Percentiles rank a stretch among this genome's conserved stretches.
Conservation (phyloP, 2,888 invertebrate species). For the Galerucella pusilla region DNA sequence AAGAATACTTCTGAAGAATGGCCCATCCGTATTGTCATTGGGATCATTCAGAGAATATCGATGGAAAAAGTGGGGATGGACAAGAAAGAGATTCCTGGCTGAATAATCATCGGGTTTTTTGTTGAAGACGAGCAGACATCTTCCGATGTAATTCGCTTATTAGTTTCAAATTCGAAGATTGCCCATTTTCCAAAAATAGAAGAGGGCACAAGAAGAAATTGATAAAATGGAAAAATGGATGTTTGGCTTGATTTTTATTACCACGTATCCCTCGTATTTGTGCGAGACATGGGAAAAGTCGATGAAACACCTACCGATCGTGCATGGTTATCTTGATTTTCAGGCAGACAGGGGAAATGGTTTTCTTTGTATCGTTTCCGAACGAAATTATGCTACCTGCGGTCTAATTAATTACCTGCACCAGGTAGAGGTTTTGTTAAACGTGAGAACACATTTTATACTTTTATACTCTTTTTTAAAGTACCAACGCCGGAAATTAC, state of each 20-base stretch:
- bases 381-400: constrained; percentile 27
- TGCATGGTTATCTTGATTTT: constrained; percentile 47
- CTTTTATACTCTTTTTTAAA: background rate
- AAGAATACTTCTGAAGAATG: too few species aligned
- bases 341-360: constrained; percentile 36
- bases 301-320: constrained; percentile 52
- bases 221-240: too few species aligned
- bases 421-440: constrained; percentile 28
- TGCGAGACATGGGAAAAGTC: constrained; percentile 57
- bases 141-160: too few species aligned
- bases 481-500: constrained; percentile 13
- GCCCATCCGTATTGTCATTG: too few species aligned
- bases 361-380: constrained; percentile 38
- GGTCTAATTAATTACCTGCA: constrained; percentile 32
- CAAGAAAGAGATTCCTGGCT: too few species aligned
- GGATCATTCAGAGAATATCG: too few species aligned
- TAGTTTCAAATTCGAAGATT: too few species aligned
- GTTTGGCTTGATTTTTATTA: background rate
- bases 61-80: too few species aligned
- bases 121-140: too few species aligned
- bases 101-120: too few species aligned
- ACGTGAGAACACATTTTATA: constrained; percentile 29
- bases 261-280: constrained; percentile 40
- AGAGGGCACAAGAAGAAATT: too few species aligned
- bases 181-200: too few species aligned